Conservation (phyloP, 1,140 invertebrate species). For the Leptoteleia sp. region DNA sequence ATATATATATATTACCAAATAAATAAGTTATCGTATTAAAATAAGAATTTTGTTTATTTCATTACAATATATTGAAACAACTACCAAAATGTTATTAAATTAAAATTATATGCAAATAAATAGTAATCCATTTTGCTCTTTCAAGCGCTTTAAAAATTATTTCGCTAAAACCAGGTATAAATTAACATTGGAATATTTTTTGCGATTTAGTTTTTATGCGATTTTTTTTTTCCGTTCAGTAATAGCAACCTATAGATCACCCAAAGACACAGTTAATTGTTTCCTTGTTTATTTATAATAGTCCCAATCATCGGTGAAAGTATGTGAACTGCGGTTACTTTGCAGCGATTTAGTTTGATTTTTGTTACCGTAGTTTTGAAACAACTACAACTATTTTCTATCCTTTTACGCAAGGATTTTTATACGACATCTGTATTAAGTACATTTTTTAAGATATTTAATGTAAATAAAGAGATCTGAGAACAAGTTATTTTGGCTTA, state of each 20-base stretch:
- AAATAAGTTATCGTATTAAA: no score
- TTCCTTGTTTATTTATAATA: slow-evolving; percentile 21
- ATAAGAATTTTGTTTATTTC: no score
- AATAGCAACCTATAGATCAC: slow-evolving; percentile 6
- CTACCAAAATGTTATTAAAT: no score
- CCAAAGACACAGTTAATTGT: slow-evolving; percentile 25
- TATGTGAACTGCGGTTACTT: slow-evolving; percentile 5
- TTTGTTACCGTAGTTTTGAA: neutral
- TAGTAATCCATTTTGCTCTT: neutral
- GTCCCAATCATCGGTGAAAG: neutral
- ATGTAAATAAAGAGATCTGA: slow-evolving; percentile 36
- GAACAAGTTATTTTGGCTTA: no score
- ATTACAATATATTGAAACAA: no score
- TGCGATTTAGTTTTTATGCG: neutral
- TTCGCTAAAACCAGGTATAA: neutral
- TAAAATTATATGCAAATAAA: no score
- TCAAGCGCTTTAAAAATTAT: neutral
- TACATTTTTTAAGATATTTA: slow-evolving; percentile 21
- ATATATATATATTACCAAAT: no score
- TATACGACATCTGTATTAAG: slow-evolving; percentile 17
- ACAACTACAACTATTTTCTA: neutral
- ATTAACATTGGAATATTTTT: neutral
- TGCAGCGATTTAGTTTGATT: slow-evolving; percentile 29
- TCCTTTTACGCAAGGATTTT: slow-evolving; percentile 17
- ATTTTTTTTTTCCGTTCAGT: neutral